Base-by-base conservation (phyloP, 2,888 invertebrate genomes). In the Arge pagana region DNA sequence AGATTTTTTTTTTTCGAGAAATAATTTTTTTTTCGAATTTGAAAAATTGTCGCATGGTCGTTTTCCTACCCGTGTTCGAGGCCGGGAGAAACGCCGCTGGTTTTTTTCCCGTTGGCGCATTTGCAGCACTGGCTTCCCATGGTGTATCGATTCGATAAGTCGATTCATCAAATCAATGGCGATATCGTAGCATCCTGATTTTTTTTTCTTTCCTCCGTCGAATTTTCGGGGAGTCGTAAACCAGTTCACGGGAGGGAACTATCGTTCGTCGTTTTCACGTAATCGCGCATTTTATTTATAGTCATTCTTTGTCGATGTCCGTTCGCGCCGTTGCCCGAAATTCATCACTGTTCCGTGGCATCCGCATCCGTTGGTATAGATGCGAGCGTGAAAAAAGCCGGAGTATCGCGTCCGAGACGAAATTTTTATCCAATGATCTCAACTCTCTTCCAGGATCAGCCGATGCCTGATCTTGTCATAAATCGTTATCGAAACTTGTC, bases 51-150 rank as follows among this genome's bases (percentile, higher is more conserved):
- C n/a, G n/a, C n/a, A n/a, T n/a, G n/a, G n/a, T n/a, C n/a, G n/a
- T n/a, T n/a, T n/a, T n/a, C 63, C 55, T 65, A 66, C 62, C 65
- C 62, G 58, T 61, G 54, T 61, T 60, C 58, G 40, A 66, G 65
- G 56, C 65, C 65, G 50, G 67, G 63, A 26, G 62, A 66, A 31
- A 67, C 59, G 59, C 54, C 52, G 39, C 63, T 57, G 19, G 61
- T 59, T 52, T 72, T 73, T 51, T 70, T 70, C 55, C 68, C 67
- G 19, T 74, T 70, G 58, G 70, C 67, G 59, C 77, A 77, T 64
- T 77, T 77, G 68, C 77, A 77, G 56, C 77, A 77, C 56, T 77
- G 72, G 61, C 71, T 72, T 45, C 77, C 77, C 77, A 77, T 77
- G 53, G 43, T 48, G 28, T 16, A 11, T 15, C 19, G n/a, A n/a